A percentile compares a stretch with the other conserved stretches of the same genome.
Evolutionary conservation across 2,888 invertebrate species (phyloP).

Genomic region (Phragmatobia fuliginosa): DNA sequence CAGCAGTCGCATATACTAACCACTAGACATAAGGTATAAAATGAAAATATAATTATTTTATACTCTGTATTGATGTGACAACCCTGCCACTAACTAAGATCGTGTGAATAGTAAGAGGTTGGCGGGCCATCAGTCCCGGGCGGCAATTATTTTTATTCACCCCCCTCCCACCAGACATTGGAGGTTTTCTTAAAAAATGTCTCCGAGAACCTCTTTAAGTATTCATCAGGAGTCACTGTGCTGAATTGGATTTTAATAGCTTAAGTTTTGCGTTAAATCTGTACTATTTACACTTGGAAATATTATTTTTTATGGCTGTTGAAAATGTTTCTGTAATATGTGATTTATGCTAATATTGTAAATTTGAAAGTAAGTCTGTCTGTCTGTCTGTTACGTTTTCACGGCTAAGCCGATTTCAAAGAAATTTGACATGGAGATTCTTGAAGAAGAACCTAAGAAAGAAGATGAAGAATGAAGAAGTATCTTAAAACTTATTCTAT

Average conservation of each 20-base stretch:
- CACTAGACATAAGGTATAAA: too few relatives aligned
- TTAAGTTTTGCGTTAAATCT: constrained; percentile 34
- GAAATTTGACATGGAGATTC: too few relatives aligned
- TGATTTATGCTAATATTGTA: too few relatives aligned
- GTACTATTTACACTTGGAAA: constrained; percentile 8
- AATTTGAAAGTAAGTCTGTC: too few relatives aligned
- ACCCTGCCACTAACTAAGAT: constrained; percentile 65
- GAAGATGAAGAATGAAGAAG: too few relatives aligned
- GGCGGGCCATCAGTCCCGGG: constrained; percentile 65
- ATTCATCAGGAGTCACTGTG: constrained; percentile 55
- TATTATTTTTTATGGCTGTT: neutral
- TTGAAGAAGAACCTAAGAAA: too few relatives aligned
- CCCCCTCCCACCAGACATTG: constrained; percentile 51
- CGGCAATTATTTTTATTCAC: constrained; percentile 81
- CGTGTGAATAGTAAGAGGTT: constrained; percentile 76
- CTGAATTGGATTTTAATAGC: constrained; percentile 48
- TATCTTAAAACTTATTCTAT: too few relatives aligned
- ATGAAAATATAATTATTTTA: neutral
- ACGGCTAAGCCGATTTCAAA: too few relatives aligned
- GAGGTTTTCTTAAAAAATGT: constrained; percentile 46
- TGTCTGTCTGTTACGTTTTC: too few relatives aligned
- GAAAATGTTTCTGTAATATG: neutral
- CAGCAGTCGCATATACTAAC: too few relatives aligned
- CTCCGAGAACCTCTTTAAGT: constrained; percentile 55
- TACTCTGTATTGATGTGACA: constrained; percentile 37